These are phyloP conservation scores for Oceanodroma leucorhoa DNA, from an alignment of 2,797 vertebrate species.

Conservation along the genomic window DNA sequence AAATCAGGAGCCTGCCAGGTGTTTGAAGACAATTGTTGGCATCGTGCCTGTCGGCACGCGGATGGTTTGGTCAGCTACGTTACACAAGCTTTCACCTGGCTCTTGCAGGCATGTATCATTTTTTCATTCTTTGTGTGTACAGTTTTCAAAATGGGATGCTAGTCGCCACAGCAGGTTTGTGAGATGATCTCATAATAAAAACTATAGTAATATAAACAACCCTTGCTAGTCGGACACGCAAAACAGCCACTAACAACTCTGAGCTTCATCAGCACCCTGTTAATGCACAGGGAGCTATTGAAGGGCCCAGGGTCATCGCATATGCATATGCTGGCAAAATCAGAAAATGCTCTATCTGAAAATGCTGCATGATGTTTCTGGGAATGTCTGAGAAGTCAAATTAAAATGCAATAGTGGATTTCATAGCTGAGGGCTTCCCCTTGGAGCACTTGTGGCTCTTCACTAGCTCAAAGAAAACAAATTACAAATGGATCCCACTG, in stretches of 20 bases:
- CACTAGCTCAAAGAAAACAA: background rate
- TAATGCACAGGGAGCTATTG: background rate
- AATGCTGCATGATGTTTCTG: background rate
- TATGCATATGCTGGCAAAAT: background rate
- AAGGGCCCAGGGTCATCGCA: background rate
- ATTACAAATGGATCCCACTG: background rate
- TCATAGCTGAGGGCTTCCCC: background rate
- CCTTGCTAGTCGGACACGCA: background rate
- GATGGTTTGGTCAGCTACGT: slow-evolving; percentile 7
- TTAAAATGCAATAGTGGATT: background rate
- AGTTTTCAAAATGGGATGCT: background rate
- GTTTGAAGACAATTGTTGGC: background rate
- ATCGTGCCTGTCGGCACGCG: background rate
- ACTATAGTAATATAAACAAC: background rate
- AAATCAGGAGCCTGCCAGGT: background rate
- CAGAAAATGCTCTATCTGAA: background rate
- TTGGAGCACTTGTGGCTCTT: background rate
- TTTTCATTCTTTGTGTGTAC: background rate
- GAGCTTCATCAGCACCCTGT: rapidly evolving
- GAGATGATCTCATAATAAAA: background rate
- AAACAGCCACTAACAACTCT: background rate
- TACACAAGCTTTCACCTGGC: background rate
- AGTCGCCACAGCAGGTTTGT: background rate
- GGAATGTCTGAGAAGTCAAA: background rate
- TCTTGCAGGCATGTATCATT: background rate